Base-by-base conservation (phyloP, 2,888 invertebrate genomes). In the Patella caerulea region DNA sequence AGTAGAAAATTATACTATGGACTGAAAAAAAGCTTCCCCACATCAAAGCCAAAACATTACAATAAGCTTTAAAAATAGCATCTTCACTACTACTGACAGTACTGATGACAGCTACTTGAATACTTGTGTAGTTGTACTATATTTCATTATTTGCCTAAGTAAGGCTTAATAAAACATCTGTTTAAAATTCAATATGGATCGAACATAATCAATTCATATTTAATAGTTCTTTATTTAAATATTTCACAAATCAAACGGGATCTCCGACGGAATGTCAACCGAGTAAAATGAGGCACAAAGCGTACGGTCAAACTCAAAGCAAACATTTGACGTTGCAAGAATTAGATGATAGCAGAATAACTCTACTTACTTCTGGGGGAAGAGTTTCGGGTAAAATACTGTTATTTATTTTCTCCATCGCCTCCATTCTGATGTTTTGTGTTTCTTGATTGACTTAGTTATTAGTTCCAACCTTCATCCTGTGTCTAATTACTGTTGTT, bases 401-500 rank as follows among this genome's bases (percentile, higher is more conserved):
- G 72, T 96, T 96, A 90, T 96, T 96, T 53, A 97, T 93, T 86
- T 95, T 95, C 86, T 96, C 93, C 92, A 96, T 95, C 0, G 95
- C 95, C 85, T 96, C 96, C 96, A 96, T 96, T 56, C 72, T 78
- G n/a, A 19, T 4, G 71, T 59, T 24, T 78, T 75, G 34, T 71
- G 52, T 34, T 74, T 73, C 12, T 71, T 76, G 70, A 70, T 15
- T 7, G 70, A 15, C 70, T 70, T 29, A 17, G 15, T 70, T 70
- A 29, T 70, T 15, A 29, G 24, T 29, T 70, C 70, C 2, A 15
- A 29, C 19, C 24, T 24, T 70, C 24, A 70, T 14, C 14, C 14
- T 70, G 70, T 29, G 11, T 24, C 24, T 29, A 70, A 19, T 70
- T n/a, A 15, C 9, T 45, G 24, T 24, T 65, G 65, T 24, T 65